Conservation (phyloP, 64 coral and sea anemone species). For the Platygyra sinensis region DNA sequence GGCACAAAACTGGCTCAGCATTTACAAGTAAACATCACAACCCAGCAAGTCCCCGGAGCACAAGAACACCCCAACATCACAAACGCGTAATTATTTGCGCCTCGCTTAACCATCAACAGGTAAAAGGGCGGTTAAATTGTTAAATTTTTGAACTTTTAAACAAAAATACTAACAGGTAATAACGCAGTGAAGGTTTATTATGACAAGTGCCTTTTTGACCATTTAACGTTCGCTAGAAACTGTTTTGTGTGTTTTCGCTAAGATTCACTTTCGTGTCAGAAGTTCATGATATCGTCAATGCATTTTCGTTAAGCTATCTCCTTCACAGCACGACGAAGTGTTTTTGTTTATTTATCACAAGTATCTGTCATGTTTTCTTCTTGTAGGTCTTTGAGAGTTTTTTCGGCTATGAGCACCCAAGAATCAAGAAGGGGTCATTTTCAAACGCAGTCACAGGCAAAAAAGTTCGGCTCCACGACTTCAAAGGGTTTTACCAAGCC, state of each 20-base stretch:
- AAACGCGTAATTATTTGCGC: not conserved
- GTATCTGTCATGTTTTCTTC: slow-evolving; percentile 10
- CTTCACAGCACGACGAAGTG: not conserved
- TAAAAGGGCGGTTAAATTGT: slow-evolving; percentile 17
- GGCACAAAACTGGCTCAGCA: slow-evolving; percentile 7
- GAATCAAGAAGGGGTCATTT: slow-evolving; percentile 8
- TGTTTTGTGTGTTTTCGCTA: not conserved
- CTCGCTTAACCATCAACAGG: not conserved
- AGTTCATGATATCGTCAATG: not conserved
- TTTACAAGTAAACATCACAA: slow-evolving; percentile 23
- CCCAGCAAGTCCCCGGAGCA: slow-evolving; percentile 17
- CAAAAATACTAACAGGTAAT: slow-evolving; percentile 17
- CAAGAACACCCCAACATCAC: slow-evolving; percentile 20
- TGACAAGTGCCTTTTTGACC: not conserved
- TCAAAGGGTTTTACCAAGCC: not conserved
- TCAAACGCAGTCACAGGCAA: not conserved
- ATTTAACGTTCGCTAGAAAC: not conserved
- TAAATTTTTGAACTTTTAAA: not conserved
- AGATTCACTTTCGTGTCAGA: not conserved
- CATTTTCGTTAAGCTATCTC: not conserved
- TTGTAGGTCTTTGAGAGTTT: not conserved
- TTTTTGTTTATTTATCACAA: slow-evolving; percentile 32
- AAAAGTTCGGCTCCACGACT: not conserved
- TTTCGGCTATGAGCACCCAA: slow-evolving; percentile 12
- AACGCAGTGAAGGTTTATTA: not conserved